Evolutionary conservation across 2,113 vertebrate genomes (phyloP), one percentile per base, ranked within the genome.

Genomic region (Caloenas nicobarica): DNA sequence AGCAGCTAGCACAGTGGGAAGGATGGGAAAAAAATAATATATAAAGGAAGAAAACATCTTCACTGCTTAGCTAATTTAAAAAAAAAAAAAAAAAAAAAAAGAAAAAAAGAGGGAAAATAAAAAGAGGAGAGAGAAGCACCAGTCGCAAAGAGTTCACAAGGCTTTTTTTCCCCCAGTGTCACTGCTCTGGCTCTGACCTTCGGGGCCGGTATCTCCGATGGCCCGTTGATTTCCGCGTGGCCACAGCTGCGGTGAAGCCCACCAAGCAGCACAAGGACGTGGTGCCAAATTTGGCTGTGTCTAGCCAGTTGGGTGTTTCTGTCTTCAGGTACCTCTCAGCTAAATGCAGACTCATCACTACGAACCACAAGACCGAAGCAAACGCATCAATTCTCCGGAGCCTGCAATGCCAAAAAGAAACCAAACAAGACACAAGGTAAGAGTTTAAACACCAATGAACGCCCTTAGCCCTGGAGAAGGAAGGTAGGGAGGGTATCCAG

Each of bases 171-270:
- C 97, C 97, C 97, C 97, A 98, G 98, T 81, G 97, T 99, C 98
- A 99, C 96, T 98, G 98, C 97, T 98, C 97, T 96, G 98, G 97
- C 98, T 99, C 99, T 99, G 99, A 99, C 99, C 99, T 99, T 99
- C 98, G 98, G 96, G 99, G 98, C 98, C 98, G 98, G 97, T 86
- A 92, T 98, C 99, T 98, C 98, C 99, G 98, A 16, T 97, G 98
- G 97, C 98, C 98, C 14, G 95, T 96, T 1, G 99, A 93, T 87
- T 99, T 99, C 97, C 97, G 98, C 6, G 98, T 99, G 84, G 99
- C 98, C 96, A 99, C 98, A 1, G 99, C 98, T 19, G 99, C 99
- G 0, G 98, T 98, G 93, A 99, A 98, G 96, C 99, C 98, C 96
- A 99, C 98, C 65, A 99, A 96, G 98, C 99, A 99, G 98, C 99